Conservation (phyloP, 2,888 invertebrate genomes). For the Ochropacha duplaris region DNA sequence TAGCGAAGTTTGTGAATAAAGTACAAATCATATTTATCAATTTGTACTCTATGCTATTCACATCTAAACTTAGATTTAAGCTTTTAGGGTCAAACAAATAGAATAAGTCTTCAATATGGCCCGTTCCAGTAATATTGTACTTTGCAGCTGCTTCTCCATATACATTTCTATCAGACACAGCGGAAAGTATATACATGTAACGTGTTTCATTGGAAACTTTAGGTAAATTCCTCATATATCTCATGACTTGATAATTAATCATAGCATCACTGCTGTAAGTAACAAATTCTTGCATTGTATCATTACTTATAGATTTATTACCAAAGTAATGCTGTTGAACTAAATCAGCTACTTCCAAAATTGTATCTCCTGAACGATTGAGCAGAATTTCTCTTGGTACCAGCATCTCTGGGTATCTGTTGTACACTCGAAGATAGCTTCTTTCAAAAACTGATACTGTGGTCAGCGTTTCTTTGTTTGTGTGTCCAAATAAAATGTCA, state of each 20-base stretch:
- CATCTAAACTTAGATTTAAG: conserved; percentile 1
- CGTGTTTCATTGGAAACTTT: conserved; percentile 22
- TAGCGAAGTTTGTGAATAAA: conserved; percentile 17
- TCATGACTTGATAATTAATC: conserved; percentile 31
- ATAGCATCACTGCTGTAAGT: conserved; percentile 26
- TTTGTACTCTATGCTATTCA: conserved; percentile 12
- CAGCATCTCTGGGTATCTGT: conserved; percentile 35
- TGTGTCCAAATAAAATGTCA: conserved; percentile 87
- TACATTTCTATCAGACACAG: conserved; percentile 40
- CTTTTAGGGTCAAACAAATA: conserved; percentile 42
- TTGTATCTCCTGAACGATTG: conserved; percentile 19
- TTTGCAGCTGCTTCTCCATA: conserved; percentile 27
- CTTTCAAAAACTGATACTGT: conserved; percentile 18
- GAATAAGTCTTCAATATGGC: conserved; percentile 49
- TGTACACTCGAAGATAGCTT: conserved; percentile 19
- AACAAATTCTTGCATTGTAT: conserved; percentile 35
- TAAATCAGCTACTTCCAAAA: conserved; percentile 35
- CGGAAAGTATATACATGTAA: conserved; percentile 45
- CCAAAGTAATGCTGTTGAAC: conserved; percentile 46
- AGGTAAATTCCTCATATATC: conserved; percentile 28
- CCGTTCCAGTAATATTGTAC: conserved; percentile 37
- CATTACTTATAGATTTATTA: conserved; percentile 24
- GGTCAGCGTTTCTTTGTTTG: conserved; percentile 83
- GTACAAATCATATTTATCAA: conserved; percentile 11
- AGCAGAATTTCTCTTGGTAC: conserved; percentile 40